Evolutionary conservation across 1,140 invertebrate genomes (phyloP), one percentile per base, ranked within the genome.

Genomic region (Pseudomyrmex concolor): DNA sequence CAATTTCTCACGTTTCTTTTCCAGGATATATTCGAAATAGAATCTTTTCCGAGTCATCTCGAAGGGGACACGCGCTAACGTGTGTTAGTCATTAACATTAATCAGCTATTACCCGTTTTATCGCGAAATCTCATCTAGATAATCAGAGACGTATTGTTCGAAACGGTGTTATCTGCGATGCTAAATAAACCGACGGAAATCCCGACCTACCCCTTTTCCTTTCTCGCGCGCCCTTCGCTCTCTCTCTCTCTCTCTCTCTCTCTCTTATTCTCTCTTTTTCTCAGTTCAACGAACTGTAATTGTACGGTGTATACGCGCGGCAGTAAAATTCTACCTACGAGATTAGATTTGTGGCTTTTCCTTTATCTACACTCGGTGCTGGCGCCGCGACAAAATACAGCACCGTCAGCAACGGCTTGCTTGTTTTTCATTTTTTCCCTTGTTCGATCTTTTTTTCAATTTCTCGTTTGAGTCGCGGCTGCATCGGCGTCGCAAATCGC

Each of bases 331-430:
- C 76, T 54, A 57, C 12, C 72, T 19, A 25, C 17, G 54, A 85
- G 85, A 86, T 86, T 86, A 62, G n/a, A 78, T 15, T 77, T 57
- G 83, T 73, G 84, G 84, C 60, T 84, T 85, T 80, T 81, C 67
- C 54, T 68, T 55, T 66, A 80, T 85, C 63, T 66, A 51, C 17
- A 34, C 34, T 7, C 0, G 68, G 72, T 48, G 73, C 34, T 19
- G 19, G 25, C 54, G 50, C 34, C 48, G 43, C 50, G 19, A 59
- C 34, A 34, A 63, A 66, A 67, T 57, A 83, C 67, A 48, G 19
- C 25, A 43, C 55, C 43, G 83, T 50, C 63, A 12, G 84, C n/a
- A 17, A 25, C 62, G 48, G 66, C 25, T 48, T 25, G 43, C 12
- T 63, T 50, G 66, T 55, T 76, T 63, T 34, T 60, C 57, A 22